These are phyloP conservation scores for Micrastur ruficollis DNA, from an alignment of 2,797 vertebrate genomes.

Conservation along the genomic window DNA sequence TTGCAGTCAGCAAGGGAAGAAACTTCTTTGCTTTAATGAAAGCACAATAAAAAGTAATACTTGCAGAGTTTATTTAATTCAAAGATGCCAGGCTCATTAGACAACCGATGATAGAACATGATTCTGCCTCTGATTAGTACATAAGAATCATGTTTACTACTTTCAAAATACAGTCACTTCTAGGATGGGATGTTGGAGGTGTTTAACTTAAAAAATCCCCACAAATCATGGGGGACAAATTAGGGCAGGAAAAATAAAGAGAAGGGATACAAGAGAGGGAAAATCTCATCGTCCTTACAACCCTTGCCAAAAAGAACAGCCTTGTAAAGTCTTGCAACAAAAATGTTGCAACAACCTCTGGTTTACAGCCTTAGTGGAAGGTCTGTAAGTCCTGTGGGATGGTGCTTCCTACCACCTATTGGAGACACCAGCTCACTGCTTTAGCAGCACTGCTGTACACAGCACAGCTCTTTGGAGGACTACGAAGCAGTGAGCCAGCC, in stretches of 20 bases:
- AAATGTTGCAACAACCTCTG: neutral
- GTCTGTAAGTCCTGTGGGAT: neutral
- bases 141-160: neutral
- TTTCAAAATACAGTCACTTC: neutral
- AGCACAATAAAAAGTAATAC: slow-evolving; percentile 35
- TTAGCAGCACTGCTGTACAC: neutral
- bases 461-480: neutral
- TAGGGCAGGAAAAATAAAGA: neutral
- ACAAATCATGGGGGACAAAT: neutral
- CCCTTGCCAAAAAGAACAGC: neutral
- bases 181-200: neutral
- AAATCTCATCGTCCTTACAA: neutral
- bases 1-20: neutral
- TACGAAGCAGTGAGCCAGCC: neutral
- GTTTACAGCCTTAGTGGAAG: neutral
- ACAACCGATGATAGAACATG: neutral
- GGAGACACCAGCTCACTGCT: neutral
- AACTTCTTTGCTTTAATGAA: slow-evolving; percentile 35
- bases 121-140: neutral
- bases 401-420: neutral
- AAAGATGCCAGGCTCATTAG: neutral
- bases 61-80: slow-evolving; percentile 39
- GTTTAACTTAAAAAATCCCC: neutral
- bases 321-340: neutral
- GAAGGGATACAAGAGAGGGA: neutral